Conservation (phyloP, 2,888 invertebrate genomes). For the Orthosia cruda region DNA sequence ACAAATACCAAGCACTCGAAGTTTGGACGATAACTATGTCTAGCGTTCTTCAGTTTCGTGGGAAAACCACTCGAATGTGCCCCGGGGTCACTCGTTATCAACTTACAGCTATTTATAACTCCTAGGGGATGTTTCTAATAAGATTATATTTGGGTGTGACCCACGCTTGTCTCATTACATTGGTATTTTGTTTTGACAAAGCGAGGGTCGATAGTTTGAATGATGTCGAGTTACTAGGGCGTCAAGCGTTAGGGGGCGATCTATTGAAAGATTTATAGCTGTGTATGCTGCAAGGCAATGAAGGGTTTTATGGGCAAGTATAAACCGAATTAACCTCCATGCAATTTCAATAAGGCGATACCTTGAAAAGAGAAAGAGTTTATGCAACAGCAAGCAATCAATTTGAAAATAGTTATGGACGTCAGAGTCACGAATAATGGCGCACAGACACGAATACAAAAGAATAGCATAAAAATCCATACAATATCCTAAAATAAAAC, state of each 20-base stretch:
- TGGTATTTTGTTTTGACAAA: constrained; percentile 35
- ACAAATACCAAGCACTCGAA: constrained; percentile 46
- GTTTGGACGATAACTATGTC: constrained; percentile 45
- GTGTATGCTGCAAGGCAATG: background rate
- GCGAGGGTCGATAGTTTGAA: constrained; percentile 40
- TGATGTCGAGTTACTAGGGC: constrained; percentile 23
- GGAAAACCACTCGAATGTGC: constrained; percentile 49
- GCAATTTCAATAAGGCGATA: constrained; percentile 13
- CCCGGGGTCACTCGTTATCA: constrained; percentile 39
- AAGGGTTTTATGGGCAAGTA: constrained; percentile 14
- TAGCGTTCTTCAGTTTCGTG: constrained; percentile 41
- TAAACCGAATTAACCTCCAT: constrained; percentile 6
- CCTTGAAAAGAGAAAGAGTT: constrained; percentile 35
- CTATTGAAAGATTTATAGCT: constrained; percentile 14
- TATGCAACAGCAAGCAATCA: constrained; percentile 29
- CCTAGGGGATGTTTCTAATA: constrained; percentile 49
- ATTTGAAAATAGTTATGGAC: constrained; percentile 16
- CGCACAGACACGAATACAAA: constrained; percentile 21
- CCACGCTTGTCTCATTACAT: constrained; percentile 39
- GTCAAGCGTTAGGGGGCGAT: background rate
- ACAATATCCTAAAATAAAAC: constrained; percentile 31
- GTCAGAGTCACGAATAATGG: constrained; percentile 8
- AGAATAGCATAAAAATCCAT: constrained; percentile 24
- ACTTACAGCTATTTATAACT: constrained; percentile 43
- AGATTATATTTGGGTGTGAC: constrained; percentile 42